These are phyloP conservation scores for Hirtodrosophila histrioides DNA, from an alignment of 2,888 invertebrate species.

Conservation along the genomic window DNA sequence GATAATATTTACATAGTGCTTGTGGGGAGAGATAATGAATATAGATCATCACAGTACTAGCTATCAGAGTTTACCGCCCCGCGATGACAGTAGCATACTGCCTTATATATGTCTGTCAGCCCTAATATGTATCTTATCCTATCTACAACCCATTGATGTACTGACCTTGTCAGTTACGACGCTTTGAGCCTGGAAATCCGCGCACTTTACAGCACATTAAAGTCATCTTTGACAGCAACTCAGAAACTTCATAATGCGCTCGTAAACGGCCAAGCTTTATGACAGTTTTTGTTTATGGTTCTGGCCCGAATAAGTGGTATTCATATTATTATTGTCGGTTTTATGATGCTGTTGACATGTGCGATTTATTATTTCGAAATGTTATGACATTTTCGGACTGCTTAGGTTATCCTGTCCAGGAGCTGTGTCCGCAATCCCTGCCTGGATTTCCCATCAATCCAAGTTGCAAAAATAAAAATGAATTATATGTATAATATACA, in stretches of 20 bases:
- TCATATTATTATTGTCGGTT: conserved; percentile 21
- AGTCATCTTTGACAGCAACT: conserved; percentile 36
- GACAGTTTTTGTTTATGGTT: conserved; percentile 51
- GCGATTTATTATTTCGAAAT: conserved; percentile 37
- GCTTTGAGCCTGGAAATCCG: conserved; percentile 6
- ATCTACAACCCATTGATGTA: conserved; percentile 49
- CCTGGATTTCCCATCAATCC: conserved; percentile 25
- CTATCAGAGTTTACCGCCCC: too few relatives aligned
- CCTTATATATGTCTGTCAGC: conserved; percentile 3
- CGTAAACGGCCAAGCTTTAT: conserved; percentile 63
- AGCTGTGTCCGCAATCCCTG: background rate
- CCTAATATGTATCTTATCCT: conserved; percentile 38
- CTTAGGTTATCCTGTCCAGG: conserved; percentile 13
- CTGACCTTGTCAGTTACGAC: conserved; percentile 7
- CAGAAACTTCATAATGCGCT: conserved; percentile 36
- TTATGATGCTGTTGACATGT: conserved; percentile 28
- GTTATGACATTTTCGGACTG: conserved; percentile 13
- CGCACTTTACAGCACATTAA: conserved; percentile 47
- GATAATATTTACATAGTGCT: too few relatives aligned
- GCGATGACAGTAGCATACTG: background rate
- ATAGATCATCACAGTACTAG: too few relatives aligned
- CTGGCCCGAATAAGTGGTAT: conserved; percentile 28
- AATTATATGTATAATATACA: background rate
- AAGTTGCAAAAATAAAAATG: background rate
- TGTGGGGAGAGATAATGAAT: too few relatives aligned